Evolutionary conservation across 2,113 vertebrate genomes (phyloP).

Genomic region (Malaclemys terrapin): DNA sequence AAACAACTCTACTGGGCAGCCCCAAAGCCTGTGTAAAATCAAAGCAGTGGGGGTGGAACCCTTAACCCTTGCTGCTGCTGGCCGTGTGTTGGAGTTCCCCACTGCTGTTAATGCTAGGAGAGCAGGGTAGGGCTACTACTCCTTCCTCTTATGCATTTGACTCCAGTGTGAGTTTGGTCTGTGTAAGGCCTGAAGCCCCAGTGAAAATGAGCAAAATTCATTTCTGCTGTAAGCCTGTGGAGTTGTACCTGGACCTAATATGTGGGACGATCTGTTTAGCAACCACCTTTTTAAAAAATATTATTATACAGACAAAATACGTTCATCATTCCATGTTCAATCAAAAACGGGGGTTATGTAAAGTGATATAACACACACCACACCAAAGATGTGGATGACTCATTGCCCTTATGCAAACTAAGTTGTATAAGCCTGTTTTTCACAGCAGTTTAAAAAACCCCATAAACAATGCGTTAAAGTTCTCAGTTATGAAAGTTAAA

Average conservation of each 20-base stretch:
- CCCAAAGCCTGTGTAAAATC: neutral
- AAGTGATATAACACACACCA: constrained; percentile 27
- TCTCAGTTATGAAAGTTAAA: constrained; percentile 63
- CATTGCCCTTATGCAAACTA: constrained; percentile 73
- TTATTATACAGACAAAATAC: constrained; percentile 19
- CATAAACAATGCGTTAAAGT: constrained; percentile 43
- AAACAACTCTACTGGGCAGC: neutral
- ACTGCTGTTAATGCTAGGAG: neutral
- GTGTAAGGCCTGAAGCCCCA: neutral
- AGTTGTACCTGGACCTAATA: neutral
- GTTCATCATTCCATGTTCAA: constrained; percentile 37
- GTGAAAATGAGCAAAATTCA: neutral
- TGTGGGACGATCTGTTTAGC: neutral
- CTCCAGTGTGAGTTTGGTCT: neutral
- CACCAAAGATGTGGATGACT: constrained; percentile 72
- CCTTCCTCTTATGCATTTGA: neutral
- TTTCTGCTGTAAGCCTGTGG: neutral
- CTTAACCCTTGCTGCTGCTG: neutral
- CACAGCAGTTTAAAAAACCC: constrained; percentile 25
- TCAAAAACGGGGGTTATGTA: constrained; percentile 52
- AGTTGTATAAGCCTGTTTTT: constrained; percentile 74
- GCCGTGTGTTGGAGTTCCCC: neutral
- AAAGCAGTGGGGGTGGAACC: neutral
- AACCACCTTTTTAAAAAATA: neutral
- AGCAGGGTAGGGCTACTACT: neutral